Percentiles rank a stretch among this genome's conserved stretches.
These are phyloP conservation scores for Sebastes variabilis DNA, from an alignment of 2,797 vertebrate genomes.

Conservation along the genomic window DNA sequence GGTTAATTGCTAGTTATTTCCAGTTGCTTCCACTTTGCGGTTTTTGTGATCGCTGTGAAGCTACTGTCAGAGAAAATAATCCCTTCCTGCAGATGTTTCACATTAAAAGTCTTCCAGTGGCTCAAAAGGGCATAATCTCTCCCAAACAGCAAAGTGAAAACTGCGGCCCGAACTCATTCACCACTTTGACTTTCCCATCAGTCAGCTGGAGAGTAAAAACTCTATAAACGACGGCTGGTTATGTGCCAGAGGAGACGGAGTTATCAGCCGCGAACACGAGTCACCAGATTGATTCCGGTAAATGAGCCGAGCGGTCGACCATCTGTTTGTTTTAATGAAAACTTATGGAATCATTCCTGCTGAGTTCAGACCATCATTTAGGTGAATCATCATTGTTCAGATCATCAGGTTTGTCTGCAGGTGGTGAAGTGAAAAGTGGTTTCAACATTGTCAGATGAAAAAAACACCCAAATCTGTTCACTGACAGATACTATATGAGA, in stretches of 20 bases:
- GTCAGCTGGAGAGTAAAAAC: background rate
- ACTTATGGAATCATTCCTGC: background rate
- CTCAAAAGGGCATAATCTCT: background rate
- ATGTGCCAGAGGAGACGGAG: background rate
- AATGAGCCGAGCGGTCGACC: slow-evolving; percentile 6
- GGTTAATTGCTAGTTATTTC: background rate
- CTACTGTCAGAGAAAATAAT: background rate
- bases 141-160: background rate
- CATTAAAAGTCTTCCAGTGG: background rate
- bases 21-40: background rate
- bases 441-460: background rate
- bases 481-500: background rate
- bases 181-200: background rate
- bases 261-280: background rate
- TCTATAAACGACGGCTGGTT: background rate
- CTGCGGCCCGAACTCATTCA: background rate
- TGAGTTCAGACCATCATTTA: background rate
- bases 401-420: background rate
- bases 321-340: slow-evolving; percentile 12
- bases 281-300: slow-evolving; percentile 2
- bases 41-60: background rate
- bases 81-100: background rate
- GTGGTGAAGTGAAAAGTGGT: background rate
- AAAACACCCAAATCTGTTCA: background rate
- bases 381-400: background rate